These are phyloP conservation scores for Cryptocheilus praepositus DNA, from an alignment of 2,888 invertebrate species.

Conservation along the genomic window DNA sequence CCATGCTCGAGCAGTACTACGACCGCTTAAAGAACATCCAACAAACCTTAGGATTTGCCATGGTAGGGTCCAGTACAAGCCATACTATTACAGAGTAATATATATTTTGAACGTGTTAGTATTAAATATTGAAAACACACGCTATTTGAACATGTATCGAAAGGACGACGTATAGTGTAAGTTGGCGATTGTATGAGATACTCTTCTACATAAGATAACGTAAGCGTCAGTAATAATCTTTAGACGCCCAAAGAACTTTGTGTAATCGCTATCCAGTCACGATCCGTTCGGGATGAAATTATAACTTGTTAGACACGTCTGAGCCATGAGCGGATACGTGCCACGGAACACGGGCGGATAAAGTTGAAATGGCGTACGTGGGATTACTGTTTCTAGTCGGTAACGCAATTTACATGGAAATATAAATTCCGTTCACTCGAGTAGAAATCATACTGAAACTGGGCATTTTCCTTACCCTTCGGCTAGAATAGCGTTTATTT, in stretches of 20 bases:
- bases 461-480: conserved; percentile 37
- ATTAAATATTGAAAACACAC: neutral
- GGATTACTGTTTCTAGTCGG: conserved; percentile 51
- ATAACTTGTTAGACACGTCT: too few species aligned
- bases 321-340: too few species aligned
- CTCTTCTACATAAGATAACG: conserved; percentile 18
- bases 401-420: conserved; percentile 12
- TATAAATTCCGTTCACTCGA: conserved; percentile 29
- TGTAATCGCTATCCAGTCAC: too few species aligned
- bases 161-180: neutral
- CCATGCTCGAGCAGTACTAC: conserved; percentile 55
- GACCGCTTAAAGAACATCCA: conserved; percentile 59
- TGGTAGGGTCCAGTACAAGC: conserved; percentile 48
- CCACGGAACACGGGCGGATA: too few species aligned
- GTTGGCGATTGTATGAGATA: conserved; percentile 25
- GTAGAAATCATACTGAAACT: conserved; percentile 32
- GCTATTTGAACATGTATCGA: neutral
- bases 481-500: conserved; percentile 8
- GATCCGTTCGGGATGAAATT: too few species aligned
- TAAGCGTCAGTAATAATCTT: conserved; percentile 19
- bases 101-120: conserved; percentile 7
- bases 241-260: too few species aligned
- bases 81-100: conserved; percentile 46
- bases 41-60: conserved; percentile 56
- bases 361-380: conserved; percentile 35